A percentile compares a stretch with the other conserved stretches of the same genome.
phyloP scores from a whole-genome alignment of 2,888 invertebrate genomes.

The Torymus aiolomorphi region DNA sequence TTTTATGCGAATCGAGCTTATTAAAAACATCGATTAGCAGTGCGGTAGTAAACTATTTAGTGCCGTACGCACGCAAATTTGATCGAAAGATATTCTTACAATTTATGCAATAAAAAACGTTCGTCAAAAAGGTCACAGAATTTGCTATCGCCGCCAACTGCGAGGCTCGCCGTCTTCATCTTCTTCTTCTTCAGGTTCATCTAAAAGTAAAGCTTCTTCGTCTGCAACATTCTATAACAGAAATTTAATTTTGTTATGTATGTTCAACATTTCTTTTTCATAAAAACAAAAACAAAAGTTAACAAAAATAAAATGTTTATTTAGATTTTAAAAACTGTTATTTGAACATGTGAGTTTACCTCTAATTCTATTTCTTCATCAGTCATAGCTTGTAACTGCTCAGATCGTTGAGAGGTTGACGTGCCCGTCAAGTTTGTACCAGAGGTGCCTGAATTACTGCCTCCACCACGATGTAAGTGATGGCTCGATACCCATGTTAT shows the following conservation, averaged over 20 bases:
- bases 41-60: slow-evolving; percentile 55
- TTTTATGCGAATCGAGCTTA: slow-evolving; percentile 53
- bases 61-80: slow-evolving; percentile 57
- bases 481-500: slow-evolving; percentile 77
- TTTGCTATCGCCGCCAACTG: slow-evolving; percentile 91
- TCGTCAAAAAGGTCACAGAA: slow-evolving; percentile 63
- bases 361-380: slow-evolving; percentile 72
- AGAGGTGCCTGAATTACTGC: slow-evolving; percentile 60
- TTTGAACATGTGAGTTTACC: slow-evolving; percentile 61
- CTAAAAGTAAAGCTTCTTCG: slow-evolving; percentile 82
- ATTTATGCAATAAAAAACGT: slow-evolving; percentile 58
- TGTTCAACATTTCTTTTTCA: too few species aligned
- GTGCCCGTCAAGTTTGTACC: slow-evolving; percentile 63
- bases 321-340: not conserved
- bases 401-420: slow-evolving; percentile 62
- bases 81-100: slow-evolving; percentile 60
- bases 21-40: slow-evolving; percentile 53
- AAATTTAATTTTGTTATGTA: too few species aligned
- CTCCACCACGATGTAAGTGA: slow-evolving; percentile 76
- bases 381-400: slow-evolving; percentile 68
- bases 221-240: slow-evolving; percentile 75
- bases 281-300: too few species aligned
- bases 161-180: slow-evolving; percentile 89
- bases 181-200: slow-evolving; percentile 91
- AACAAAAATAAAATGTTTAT: not conserved